Conservation (phyloP, 1,140 invertebrate genomes). For the Samia ricini region DNA sequence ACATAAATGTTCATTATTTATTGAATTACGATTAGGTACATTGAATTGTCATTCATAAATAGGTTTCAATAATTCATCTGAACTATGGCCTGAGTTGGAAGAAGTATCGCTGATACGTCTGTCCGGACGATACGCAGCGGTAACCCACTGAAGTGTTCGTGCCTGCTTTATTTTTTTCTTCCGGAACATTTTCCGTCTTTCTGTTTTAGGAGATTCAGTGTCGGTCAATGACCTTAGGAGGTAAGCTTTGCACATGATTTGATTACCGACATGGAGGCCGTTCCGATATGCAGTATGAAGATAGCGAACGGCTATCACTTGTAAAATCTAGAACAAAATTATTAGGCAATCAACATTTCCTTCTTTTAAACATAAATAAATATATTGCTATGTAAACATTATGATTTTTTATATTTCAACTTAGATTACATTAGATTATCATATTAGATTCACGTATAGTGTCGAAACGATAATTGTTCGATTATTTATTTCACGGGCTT, state of each 20-base stretch:
- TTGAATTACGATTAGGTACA: not conserved
- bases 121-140: slow-evolving; percentile 33
- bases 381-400: too few relatives aligned
- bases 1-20: not conserved
- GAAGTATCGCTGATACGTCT: slow-evolving; percentile 31
- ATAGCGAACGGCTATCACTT: slow-evolving; percentile 59
- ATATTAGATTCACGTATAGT: too few relatives aligned
- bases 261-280: slow-evolving; percentile 55
- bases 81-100: slow-evolving; percentile 52
- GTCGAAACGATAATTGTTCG: too few relatives aligned
- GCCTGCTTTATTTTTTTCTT: slow-evolving; percentile 44
- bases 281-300: slow-evolving; percentile 64
- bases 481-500: too few relatives aligned
- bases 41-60: slow-evolving; percentile 46
- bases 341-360: not conserved
- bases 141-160: slow-evolving; percentile 59
- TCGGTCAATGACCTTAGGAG: slow-evolving; percentile 51
- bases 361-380: too few relatives aligned
- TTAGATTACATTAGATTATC: too few relatives aligned
- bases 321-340: slow-evolving; percentile 42
- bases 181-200: slow-evolving; percentile 39
- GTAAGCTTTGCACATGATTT: slow-evolving; percentile 53
- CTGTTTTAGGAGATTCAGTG: slow-evolving; percentile 26
- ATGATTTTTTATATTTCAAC: too few relatives aligned
- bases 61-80: slow-evolving; percentile 60